Base-by-base conservation (phyloP, 2,113 vertebrate genomes). In the Python bivittatus region DNA sequence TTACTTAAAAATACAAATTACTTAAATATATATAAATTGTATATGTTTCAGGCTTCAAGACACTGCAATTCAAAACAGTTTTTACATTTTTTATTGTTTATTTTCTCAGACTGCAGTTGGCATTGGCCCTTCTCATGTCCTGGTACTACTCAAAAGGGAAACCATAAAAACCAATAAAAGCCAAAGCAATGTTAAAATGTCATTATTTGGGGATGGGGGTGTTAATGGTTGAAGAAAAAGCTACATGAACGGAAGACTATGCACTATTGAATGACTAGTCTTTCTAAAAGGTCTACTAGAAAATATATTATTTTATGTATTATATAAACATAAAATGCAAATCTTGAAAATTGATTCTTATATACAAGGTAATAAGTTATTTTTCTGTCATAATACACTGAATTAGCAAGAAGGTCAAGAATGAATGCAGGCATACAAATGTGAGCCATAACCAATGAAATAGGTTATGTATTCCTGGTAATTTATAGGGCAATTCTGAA, bases 1-100 rank as follows among this genome's bases (percentile, higher is more conserved):
- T 87, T 89, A 94, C 52, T 44, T 91, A 95, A 57, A 95, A 93
- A n/a, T n/a, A n/a, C n/a, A n/a, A n/a, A n/a, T n/a, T n/a, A n/a
- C n/a, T n/a, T n/a, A n/a, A n/a, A n/a, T n/a, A n/a, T 38, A 91
- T 91, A 93, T 12, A 20, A 9, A 44, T 92, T 84, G 17, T 0
- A 48, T 15, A 23, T 85, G 90, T 60, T 91, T 61, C 42, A 85
- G 42, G 25, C 53, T 22, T 57, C 23, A 8, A 27, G 54, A 25
- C 92, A 91, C 84, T n/a, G 84, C 0, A 84, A 29, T 0, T 1
- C 91, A 84, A 79, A 53, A 94, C 6, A 3, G 84, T 23, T 72
- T 79, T 57, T 42, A 79, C 9, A 42, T 33, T 27, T 60, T 84
- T 23, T 8, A 54, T 6, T 22, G 15, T 23, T 84, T 27, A 29